Percentiles rank a stretch among this genome's conserved stretches.
These are phyloP conservation scores for Syndactyla subalaris DNA, from an alignment of 2,797 vertebrate species.

Conservation along the genomic window DNA sequence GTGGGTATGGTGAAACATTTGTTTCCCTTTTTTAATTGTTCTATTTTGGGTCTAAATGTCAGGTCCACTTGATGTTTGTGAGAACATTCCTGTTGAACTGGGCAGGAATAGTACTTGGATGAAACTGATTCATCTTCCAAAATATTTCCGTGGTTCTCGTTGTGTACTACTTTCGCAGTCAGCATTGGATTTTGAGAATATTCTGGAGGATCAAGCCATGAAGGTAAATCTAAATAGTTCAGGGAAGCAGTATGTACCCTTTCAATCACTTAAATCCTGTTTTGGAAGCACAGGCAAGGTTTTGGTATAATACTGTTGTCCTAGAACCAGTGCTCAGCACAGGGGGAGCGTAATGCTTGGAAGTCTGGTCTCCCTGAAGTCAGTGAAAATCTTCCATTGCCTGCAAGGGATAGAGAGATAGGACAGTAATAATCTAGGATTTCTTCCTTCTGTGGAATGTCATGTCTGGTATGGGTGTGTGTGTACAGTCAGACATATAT, in stretches of 20 bases:
- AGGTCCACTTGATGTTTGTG: not conserved
- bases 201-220: not conserved
- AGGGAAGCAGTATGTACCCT: not conserved
- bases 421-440: not conserved
- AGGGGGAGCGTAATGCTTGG: not conserved
- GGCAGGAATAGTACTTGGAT: not conserved
- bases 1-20: not conserved
- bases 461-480: not conserved
- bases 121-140: not conserved
- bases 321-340: not conserved
- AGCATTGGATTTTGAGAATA: not conserved
- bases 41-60: not conserved
- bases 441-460: not conserved
- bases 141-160: not conserved
- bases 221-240: not conserved
- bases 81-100: not conserved
- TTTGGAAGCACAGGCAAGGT: not conserved
- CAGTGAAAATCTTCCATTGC: not conserved
- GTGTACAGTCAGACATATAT: not conserved
- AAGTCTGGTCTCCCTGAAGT: not conserved
- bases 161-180: not conserved
- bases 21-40: not conserved
- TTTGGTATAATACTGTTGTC: not conserved
- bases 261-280: not conserved
- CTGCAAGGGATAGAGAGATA: not conserved